phyloP scores from a whole-genome alignment of 1,140 invertebrate genomes.

The Nasonia giraulti region DNA sequence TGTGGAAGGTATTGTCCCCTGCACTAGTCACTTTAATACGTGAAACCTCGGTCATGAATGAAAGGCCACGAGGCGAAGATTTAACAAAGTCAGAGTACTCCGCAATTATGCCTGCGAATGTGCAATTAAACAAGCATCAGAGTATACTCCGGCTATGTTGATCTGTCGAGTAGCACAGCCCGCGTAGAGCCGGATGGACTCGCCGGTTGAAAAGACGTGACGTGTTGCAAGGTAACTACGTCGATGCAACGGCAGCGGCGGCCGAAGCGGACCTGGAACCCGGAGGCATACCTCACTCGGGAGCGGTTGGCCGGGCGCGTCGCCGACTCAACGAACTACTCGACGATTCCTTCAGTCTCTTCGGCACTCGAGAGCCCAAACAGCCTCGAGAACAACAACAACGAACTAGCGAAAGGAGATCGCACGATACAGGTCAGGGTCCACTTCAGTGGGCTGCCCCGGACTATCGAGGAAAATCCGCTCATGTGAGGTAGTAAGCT shows the following conservation, averaged over 20 bases:
- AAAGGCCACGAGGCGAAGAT: slow-evolving; percentile 39
- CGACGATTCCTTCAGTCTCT: slow-evolving; percentile 81
- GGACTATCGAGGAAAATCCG: slow-evolving; percentile 69
- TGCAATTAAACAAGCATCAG: too few species aligned
- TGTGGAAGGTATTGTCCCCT: slow-evolving; percentile 57
- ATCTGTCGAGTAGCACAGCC: not conserved
- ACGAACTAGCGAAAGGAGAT: not conserved
- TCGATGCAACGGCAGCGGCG: slow-evolving; percentile 45
- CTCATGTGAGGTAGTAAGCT: slow-evolving; percentile 70
- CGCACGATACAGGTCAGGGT: slow-evolving; percentile 8
- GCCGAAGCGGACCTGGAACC: slow-evolving; percentile 61
- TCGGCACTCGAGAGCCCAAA: slow-evolving; percentile 75
- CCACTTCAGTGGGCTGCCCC: not conserved
- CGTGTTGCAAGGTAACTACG: slow-evolving; percentile 6
- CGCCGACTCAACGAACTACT: slow-evolving; percentile 80
- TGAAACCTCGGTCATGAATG: too few species aligned
- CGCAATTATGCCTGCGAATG: too few species aligned
- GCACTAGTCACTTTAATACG: too few species aligned
- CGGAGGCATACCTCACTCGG: slow-evolving; percentile 58
- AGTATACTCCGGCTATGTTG: too few species aligned
- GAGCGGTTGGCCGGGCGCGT: slow-evolving; percentile 76
- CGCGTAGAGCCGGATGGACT: not conserved
- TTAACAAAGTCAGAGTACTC: not conserved
- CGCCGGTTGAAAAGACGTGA: slow-evolving; percentile 28
- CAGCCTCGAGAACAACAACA: slow-evolving; percentile 49